phyloP scores from a whole-genome alignment of 2,888 invertebrate genomes.

The Eupithecia inturbata region DNA sequence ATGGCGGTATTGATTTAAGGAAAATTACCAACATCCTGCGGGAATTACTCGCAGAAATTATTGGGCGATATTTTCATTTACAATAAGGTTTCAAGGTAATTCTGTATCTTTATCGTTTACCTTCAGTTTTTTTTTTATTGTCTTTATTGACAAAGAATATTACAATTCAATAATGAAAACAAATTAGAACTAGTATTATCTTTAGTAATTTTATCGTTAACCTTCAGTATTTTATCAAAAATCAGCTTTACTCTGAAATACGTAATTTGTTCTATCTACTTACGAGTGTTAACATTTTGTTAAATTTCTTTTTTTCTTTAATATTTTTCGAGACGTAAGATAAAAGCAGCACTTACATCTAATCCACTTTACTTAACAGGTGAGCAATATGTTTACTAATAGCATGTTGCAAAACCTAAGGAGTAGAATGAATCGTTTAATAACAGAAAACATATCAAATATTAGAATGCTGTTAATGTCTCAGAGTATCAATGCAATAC shows the following conservation, averaged over 20 bases:
- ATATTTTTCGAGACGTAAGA: background rate
- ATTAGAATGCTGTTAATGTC: too few species aligned
- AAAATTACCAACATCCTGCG: background rate
- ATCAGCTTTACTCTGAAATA: background rate
- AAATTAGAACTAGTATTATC: too few species aligned
- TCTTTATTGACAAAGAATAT: too few species aligned
- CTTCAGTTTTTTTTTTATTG: background rate
- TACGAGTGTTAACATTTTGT: too few species aligned
- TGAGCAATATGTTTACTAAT: background rate
- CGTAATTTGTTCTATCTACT: background rate
- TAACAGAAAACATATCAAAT: too few species aligned
- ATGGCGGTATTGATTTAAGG: conserved; percentile 27
- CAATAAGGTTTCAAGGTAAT: background rate
- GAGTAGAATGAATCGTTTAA: too few species aligned
- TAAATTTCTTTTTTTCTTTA: background rate
- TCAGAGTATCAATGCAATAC: too few species aligned
- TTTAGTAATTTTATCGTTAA: too few species aligned
- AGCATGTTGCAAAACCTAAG: background rate
- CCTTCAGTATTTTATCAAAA: background rate
- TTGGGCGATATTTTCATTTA: background rate
- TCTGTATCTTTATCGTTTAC: background rate
- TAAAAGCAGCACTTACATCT: background rate
- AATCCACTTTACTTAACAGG: background rate
- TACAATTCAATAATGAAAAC: too few species aligned
- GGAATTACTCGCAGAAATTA: background rate